Evolutionary conservation across 2,113 vertebrate species (phyloP), one percentile per base, ranked within the genome.

Genomic region (Mesitornis unicolor): DNA sequence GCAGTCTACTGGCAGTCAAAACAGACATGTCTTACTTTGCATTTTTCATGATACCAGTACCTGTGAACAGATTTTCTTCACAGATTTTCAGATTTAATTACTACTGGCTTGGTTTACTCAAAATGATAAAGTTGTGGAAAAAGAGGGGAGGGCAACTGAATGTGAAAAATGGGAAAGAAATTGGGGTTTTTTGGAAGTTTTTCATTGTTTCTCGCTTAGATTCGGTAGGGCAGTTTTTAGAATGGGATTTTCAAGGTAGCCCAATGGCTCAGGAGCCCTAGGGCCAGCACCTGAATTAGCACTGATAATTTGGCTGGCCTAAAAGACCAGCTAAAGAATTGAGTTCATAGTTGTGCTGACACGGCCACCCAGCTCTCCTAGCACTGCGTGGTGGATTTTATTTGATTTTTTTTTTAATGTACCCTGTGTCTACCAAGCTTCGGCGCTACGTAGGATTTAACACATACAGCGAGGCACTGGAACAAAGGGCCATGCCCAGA

Each of bases 41-140:
- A 96, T 97, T 97, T 97, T 94, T 94, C 76, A 76, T 95, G 28
- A 91, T 87, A 91, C 61, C 88, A 77, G 54, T 93, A 97, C 94
- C 97, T 96, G 94, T 77, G 94, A 97, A 97, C 78, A 94, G 65
- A 93, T 93, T 94, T n/a, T 94, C 54, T 95, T 94, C 80, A 96
- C 96, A 96, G 93, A 90, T 96, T 97, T 97, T 96, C 63, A 91
- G 70, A 91, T 93, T 94, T 94, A 96, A 95, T 90, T 96, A 94
- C 89, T 94, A 94, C 84, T 85, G 67, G 74, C 29, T 89, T 91
- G 61, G 84, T 71, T 90, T 87, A 48, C 50, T 95, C 92, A 69
- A 85, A 83, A 73, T 56, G 6, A 40, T 67, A 43, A 86, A 88
- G 11, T 42, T 78, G 60, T 56, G 36, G 43, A 21, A 43, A 78